Conservation (phyloP, 2,113 vertebrate genomes). For the Chaenogobius annularis region DNA sequence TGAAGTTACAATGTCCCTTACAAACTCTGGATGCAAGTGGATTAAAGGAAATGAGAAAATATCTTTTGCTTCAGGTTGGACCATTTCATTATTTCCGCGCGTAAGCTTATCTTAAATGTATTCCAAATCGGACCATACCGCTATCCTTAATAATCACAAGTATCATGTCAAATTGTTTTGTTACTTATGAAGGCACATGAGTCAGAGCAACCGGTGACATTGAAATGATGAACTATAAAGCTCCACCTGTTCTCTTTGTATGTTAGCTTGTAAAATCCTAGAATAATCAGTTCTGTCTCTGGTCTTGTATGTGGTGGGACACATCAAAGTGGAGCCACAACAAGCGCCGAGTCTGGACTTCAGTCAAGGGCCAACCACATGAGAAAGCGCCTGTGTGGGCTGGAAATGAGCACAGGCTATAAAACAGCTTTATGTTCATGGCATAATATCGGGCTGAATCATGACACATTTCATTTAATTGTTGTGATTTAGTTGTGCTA, state of each 20-base stretch:
- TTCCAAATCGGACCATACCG: background rate
- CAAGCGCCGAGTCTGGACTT: background rate
- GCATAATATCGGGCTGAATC: background rate
- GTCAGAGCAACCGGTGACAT: too few species aligned
- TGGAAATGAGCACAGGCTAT: background rate
- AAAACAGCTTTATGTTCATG: background rate
- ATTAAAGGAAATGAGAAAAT: too few species aligned
- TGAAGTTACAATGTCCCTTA: too few species aligned
- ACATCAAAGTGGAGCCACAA: slow-evolving; percentile 13
- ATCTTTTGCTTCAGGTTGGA: too few species aligned
- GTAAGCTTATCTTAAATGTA: background rate
- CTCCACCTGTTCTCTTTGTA: background rate
- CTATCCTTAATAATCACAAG: background rate
- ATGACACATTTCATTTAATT: background rate
- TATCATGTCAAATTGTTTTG: too few species aligned
- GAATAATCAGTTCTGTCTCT: background rate
- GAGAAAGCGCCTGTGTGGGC: background rate
- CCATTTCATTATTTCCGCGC: too few species aligned
- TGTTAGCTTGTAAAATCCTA: background rate
- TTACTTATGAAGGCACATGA: background rate
- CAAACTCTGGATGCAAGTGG: too few species aligned
- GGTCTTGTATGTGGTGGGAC: background rate
- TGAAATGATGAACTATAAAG: background rate
- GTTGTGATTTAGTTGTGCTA: too few species aligned
- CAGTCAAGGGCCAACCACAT: slow-evolving; percentile 5